Base-by-base conservation (phyloP, 64 coral and sea anemone species). In the Stichodactyla mertensii region DNA sequence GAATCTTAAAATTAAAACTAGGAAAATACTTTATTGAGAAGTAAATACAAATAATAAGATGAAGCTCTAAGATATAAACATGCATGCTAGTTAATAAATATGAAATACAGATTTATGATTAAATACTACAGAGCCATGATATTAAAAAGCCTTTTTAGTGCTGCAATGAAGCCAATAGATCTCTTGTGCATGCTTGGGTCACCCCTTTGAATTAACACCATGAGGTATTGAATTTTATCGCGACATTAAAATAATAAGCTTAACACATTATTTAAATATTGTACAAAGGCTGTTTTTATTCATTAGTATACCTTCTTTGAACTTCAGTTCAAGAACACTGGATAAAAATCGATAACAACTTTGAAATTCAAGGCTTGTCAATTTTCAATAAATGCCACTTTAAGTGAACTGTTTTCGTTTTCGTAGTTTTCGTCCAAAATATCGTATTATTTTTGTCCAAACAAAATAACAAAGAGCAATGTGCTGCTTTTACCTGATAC, bases 401-500 rank as follows among this genome's bases (percentile, higher is more conserved):
- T 70, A 20, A 70, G 27, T 18, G n/a, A 6, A 70, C 4, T 8
- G 4, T 74, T 31, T 74, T 74, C 8, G 24, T 36, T 20, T 66
- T 66, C 22, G 62, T 18, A 8, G 19, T 66, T 8, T 1, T 74
- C 16, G 8, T 69, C n/a, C 18, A 69, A 27, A 74, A 2, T 8
- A 1, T 11, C 1, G 24, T 27, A 9, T 31, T n/a, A n/a, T n/a
- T n/a, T 9, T 74, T 31, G 24, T 74, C 4, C 12, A 36, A n/a
- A 71, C 8, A 31, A n/a, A 14, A 9, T 10, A 74, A 74, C 24
- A 74, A 74, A 74, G 56, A 36, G 10, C 5, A 26, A 31, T 27
- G 24, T 13, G 24, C 24, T 20, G 69, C 3, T 31, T 20, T 12
- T 86, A 96, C 94, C 94, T 90, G 94, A 96, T 16, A 89, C 94